phyloP scores from a whole-genome alignment of 2,113 vertebrate genomes.

The Indri indri region DNA sequence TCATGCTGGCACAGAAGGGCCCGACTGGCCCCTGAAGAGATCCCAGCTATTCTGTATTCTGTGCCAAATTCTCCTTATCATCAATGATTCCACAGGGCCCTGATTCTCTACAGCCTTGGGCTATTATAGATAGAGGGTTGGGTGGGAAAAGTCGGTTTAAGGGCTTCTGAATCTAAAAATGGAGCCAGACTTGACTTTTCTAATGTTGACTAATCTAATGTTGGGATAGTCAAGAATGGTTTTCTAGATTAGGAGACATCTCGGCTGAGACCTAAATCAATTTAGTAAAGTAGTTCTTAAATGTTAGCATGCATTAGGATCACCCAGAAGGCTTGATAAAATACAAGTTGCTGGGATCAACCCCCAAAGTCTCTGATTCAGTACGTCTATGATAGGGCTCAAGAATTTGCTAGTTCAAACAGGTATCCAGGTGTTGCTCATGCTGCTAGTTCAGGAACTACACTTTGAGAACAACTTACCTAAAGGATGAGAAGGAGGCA shows the following conservation, averaged over 20 bases:
- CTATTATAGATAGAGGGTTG: not conserved
- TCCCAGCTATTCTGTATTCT: not conserved
- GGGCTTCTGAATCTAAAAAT: slow-evolving; percentile 28
- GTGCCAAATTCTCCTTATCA: not conserved
- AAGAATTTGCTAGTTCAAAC: not conserved
- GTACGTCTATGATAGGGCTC: not conserved
- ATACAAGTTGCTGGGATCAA: not conserved
- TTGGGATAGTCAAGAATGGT: not conserved
- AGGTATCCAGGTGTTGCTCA: not conserved
- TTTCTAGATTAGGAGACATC: not conserved
- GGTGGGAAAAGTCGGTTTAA: not conserved
- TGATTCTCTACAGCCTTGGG: not conserved
- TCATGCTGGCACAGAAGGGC: not conserved
- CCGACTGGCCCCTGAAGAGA: not conserved
- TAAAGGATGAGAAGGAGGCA: not conserved
- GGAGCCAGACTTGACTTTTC: not conserved
- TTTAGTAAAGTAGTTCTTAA: not conserved
- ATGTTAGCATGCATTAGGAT: not conserved
- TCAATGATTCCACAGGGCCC: not conserved
- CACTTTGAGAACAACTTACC: not conserved
- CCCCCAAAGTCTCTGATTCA: not conserved
- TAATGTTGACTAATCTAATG: not conserved
- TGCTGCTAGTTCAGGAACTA: not conserved
- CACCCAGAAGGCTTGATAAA: not conserved
- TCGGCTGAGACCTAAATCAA: slow-evolving; percentile 5